Percentiles rank a stretch among this genome's conserved stretches.
These are phyloP conservation scores for Lepeophtheirus salmonis DNA, from an alignment of 1,140 invertebrate species.

Conservation along the genomic window DNA sequence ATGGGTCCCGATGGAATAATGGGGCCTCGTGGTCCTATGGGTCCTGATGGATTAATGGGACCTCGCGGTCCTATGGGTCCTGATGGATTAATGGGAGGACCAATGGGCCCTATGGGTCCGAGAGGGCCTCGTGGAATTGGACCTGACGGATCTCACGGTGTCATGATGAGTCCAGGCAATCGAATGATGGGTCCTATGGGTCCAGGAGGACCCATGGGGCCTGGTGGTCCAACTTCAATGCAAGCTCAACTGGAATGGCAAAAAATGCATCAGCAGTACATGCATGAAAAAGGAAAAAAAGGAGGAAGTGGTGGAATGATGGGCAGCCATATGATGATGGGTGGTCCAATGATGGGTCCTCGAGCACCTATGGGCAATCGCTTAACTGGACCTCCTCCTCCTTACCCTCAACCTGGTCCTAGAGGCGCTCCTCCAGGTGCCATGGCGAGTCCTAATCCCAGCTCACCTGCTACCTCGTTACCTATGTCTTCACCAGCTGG, in stretches of 20 bases:
- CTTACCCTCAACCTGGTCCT: conserved; percentile 36
- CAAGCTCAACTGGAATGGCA: conserved; percentile 59
- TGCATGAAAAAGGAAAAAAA: conserved; percentile 42
- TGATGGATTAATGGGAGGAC: conserved; percentile 23
- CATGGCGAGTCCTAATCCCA: conserved; percentile 22
- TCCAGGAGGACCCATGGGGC: conserved; percentile 38
- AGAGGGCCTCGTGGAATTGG: conserved; percentile 26
- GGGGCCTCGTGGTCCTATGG: conserved; percentile 18
- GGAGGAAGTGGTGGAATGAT: conserved; percentile 34
- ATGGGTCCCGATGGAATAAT: conserved; percentile 3
- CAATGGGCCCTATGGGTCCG: conserved; percentile 16
- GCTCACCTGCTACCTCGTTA: conserved; percentile 22
- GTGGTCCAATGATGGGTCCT: conserved; percentile 22
- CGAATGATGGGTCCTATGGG: conserved; percentile 21
- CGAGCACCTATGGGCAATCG: conserved; percentile 25
- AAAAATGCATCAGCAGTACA: conserved; percentile 63
- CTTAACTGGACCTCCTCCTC: conserved; percentile 60
- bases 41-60: conserved; percentile 22
- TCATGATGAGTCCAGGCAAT: conserved; percentile 21
- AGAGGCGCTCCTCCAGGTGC: conserved; percentile 23
- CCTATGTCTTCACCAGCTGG: conserved; percentile 19
- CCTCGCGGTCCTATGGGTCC: conserved; percentile 22
- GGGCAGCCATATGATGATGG: conserved; percentile 29
- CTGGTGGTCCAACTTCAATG: conserved; percentile 32
- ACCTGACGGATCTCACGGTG: conserved; percentile 27